Base-by-base conservation (phyloP, 2,797 vertebrate species). In the Sebastes reedi region DNA sequence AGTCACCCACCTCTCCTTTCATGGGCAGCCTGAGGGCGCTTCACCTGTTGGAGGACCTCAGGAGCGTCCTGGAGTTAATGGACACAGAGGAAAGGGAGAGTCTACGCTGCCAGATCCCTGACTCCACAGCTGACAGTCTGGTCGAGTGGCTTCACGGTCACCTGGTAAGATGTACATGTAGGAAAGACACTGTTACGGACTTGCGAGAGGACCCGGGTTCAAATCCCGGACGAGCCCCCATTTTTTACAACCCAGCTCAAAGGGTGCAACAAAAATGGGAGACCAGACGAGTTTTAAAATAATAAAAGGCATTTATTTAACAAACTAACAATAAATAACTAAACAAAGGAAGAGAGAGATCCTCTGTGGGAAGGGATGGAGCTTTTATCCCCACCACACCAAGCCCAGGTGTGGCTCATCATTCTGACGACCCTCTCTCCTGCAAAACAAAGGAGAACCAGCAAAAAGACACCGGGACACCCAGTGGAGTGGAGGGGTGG, bases 1-100 rank as follows among this genome's bases (percentile, higher is more conserved):
- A 99, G 93, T 99, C 99, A 0, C 98, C 99, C 24, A 98, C 97
- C 0, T 99, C 98, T 18, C 98, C 98, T 0, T 99, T 98, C 93
- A 97, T 99, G 96, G 98, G 99, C 29, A 93, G 95, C 83, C 91
- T 99, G 83, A 95, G 98, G 61, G 98, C 96, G 0, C 94, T 99
- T 79, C 98, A 99, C 74, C 96, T 99, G 0, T 95, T 99, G 79
- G 99, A 99, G 80, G 99, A 99, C 82, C 93, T 99, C 67, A 93
- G 97, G 20, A 96, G 97, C 0, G 87, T 99, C 85, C 90, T 99
- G 80, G 98, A 99, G 91, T 87, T 99, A 92, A 98, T 99, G 98
- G 98, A 98, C 34, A 89, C 95, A 0, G 98, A 99, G 0, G 99
- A 99, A 91, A 96, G 96, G 81, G 98, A 99, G 60, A 97, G 97